Evolutionary conservation across 64 coral and sea anemone species (phyloP).

Genomic region (Cladopsammia gracilis): DNA sequence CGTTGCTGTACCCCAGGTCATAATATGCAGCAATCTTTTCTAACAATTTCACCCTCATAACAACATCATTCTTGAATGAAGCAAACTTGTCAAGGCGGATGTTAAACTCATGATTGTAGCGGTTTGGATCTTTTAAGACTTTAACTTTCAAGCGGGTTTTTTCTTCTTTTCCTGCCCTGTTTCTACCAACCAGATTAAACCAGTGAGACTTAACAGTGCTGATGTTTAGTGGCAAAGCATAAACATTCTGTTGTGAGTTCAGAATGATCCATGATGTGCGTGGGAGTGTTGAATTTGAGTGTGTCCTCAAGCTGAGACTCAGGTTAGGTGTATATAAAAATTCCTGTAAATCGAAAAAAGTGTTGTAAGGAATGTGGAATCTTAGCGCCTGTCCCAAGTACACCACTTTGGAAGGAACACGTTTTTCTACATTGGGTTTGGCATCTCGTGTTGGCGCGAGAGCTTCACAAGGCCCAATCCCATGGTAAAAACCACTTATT

Average conservation of each 20-base stretch:
- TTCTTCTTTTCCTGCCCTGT: slow-evolving; percentile 3
- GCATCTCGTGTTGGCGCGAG: background rate
- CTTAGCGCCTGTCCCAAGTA: background rate
- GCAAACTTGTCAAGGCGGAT: slow-evolving; percentile 37
- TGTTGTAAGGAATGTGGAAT: slow-evolving; percentile 29
- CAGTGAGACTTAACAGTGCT: background rate
- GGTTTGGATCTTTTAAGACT: background rate
- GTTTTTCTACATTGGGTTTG: background rate
- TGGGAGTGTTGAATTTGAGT: background rate
- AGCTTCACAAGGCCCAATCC: background rate
- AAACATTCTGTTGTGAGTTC: slow-evolving; percentile 25
- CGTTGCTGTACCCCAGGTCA: slow-evolving; percentile 9
- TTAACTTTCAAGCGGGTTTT: background rate
- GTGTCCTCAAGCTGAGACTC: slow-evolving; percentile 9
- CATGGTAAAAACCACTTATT: background rate
- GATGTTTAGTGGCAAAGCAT: slow-evolving; percentile 32
- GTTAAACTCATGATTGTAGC: slow-evolving; percentile 50
- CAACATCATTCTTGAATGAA: slow-evolving; percentile 30
- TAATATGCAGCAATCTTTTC: slow-evolving; percentile 58
- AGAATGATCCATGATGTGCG: background rate
- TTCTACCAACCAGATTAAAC: slow-evolving; percentile 25
- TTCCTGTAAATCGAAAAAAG: slow-evolving; percentile 47
- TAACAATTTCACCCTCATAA: slow-evolving; percentile 17
- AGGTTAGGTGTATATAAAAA: slow-evolving; percentile 49
- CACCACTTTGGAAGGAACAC: background rate